Evolutionary conservation across 2,113 vertebrate species (phyloP).

Genomic region (Eonycteris spelaea): DNA sequence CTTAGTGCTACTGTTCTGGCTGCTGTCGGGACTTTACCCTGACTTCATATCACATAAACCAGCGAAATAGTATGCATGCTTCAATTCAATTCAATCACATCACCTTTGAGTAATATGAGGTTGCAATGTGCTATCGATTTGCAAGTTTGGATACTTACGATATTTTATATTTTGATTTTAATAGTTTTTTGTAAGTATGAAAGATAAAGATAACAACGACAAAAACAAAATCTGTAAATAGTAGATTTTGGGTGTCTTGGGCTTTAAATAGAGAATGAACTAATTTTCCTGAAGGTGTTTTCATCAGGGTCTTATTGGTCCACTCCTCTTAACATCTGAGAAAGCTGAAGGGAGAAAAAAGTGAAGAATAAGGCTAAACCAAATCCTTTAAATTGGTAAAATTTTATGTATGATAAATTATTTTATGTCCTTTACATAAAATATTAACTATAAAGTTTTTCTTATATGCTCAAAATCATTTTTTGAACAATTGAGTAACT

Average conservation of each 20-base stretch:
- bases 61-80: not conserved
- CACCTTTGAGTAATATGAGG: not conserved
- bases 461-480: not conserved
- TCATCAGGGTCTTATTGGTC: not conserved
- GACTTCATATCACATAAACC: not conserved
- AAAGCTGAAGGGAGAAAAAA: not conserved
- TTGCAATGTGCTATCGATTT: not conserved
- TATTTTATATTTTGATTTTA: not conserved
- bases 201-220: not conserved
- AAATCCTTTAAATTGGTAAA: not conserved
- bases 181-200: not conserved
- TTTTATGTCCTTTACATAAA: not conserved
- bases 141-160: not conserved
- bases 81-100: not conserved
- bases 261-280: not conserved
- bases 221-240: not conserved
- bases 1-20: not conserved
- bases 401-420: not conserved
- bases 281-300: not conserved
- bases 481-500: not conserved
- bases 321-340: not conserved
- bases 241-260: not conserved
- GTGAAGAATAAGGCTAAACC: not conserved
- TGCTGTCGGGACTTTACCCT: not conserved
- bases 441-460: not conserved